A percentile compares a stretch with the other conserved stretches of the same genome.
Conservation (phyloP, 2,888 invertebrate species). For the Heterodera filipjevi region DNA sequence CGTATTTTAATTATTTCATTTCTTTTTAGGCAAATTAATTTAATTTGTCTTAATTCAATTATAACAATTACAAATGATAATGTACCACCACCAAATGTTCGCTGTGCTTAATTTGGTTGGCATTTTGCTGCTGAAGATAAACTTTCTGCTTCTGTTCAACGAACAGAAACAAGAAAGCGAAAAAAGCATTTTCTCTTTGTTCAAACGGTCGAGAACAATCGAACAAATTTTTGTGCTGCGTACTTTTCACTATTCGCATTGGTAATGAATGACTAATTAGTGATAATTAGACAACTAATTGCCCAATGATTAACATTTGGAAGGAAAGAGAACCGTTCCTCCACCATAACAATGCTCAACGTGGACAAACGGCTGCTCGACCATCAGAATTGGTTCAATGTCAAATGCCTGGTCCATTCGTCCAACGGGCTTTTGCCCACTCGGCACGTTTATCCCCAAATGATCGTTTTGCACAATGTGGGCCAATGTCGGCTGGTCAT, state of each 20-base stretch:
- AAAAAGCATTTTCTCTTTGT: conserved; percentile 2
- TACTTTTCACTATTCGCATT: neutral
- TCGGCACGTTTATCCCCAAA: neutral
- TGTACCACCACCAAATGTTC: neutral
- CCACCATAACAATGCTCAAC: neutral
- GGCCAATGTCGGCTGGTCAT: neutral
- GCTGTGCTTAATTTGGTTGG: neutral
- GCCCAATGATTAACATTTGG: too few relatives aligned
- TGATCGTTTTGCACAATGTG: neutral
- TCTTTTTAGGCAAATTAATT: too few relatives aligned
- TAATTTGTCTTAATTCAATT: too few relatives aligned
- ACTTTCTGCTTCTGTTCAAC: neutral
- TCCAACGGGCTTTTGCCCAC: neutral
- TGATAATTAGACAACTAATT: too few relatives aligned
- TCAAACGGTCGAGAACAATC: neutral
- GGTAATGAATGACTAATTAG: too few relatives aligned
- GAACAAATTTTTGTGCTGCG: conserved; percentile 6
- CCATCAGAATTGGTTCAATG: neutral
- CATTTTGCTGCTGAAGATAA: neutral
- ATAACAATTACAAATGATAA: too few relatives aligned
- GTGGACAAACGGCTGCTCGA: neutral
- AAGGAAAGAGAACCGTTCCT: neutral
- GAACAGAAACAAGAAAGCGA: neutral
- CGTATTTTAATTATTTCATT: too few relatives aligned
- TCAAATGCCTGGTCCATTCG: conserved; percentile 2